phyloP scores from a whole-genome alignment of 2,888 invertebrate species.

The Hofmannophila pseudospretella region DNA sequence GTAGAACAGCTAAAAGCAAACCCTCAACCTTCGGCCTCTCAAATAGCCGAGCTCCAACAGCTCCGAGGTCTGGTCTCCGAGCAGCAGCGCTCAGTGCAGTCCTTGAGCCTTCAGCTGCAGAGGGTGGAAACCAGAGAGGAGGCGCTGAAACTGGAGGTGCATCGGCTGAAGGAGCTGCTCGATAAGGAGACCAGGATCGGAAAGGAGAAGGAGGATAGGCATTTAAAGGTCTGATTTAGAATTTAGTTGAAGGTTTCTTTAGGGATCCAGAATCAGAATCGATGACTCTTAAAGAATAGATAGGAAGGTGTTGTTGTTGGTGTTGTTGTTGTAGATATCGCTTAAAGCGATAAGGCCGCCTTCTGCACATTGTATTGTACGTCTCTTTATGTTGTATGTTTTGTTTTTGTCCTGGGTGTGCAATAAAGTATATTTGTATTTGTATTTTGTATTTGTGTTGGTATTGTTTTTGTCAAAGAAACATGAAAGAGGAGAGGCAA shows the following conservation, averaged over 20 bases:
- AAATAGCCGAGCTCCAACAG: slow-evolving; percentile 57
- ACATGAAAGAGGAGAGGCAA: no score
- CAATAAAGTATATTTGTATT: no score
- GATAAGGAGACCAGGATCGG: slow-evolving; percentile 55
- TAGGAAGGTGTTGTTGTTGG: no score
- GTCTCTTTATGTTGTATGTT: no score
- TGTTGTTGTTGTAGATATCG: no score
- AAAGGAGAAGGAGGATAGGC: slow-evolving; percentile 9
- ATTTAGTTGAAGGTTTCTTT: not conserved
- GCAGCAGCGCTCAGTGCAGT: slow-evolving; percentile 77
- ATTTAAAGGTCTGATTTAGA: slow-evolving; percentile 5
- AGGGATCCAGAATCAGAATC: not conserved
- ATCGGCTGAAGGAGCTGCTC: slow-evolving; percentile 63
- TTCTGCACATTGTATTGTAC: no score
- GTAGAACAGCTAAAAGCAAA: slow-evolving; percentile 42
- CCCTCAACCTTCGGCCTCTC: slow-evolving; percentile 42
- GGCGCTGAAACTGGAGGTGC: slow-evolving; percentile 58
- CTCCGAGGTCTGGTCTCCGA: slow-evolving; percentile 74
- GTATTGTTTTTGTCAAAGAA: no score
- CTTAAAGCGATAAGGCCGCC: no score
- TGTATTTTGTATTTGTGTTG: no score
- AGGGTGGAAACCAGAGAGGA: slow-evolving; percentile 71
- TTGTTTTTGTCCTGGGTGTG: no score
- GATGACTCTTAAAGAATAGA: no score
- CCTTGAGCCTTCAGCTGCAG: slow-evolving; percentile 73